Evolutionary conservation across 2,888 invertebrate genomes (phyloP), one percentile per base, ranked within the genome.

Genomic region (Apotomis turbidana): DNA sequence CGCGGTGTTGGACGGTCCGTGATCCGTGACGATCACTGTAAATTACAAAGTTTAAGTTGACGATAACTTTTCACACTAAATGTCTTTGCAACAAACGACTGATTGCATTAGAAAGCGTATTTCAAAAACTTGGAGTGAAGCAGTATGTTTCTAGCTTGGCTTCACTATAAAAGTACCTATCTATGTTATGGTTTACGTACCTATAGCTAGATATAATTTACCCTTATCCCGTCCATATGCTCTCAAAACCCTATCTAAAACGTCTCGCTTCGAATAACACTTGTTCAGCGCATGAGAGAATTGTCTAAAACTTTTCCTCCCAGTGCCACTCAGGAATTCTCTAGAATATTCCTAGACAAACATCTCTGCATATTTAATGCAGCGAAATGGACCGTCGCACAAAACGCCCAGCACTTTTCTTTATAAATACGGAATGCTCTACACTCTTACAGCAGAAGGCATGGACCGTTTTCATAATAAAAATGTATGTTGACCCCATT

Each of bases 381-480:
- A 51, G 58, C 49, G 62, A 27, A 58, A 36, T 66, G 58, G 27
- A 57, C 51, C 44, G 62, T 27, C 57, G 66, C 57, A 62, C 44
- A 62, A 71, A 71, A 58, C 44, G 71, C 51, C 61, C 13, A 60
- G 60, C 60, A 61, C 61, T 71, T 71, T 71, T 57, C 57, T 46
- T 55, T 57, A 55, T 71, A 67, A 71, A 68, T 71, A 62, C 27
- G 51, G 51, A 9, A 71, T 71, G 71, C 44, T 70, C 2, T 27
- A 2, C 27, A 27, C 27, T 27, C 27, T 36, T 38, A 12, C 41
- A 58, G 58, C 58, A 61, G 44, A 52, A 46, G 52, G 54, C 68
- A 61, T 55, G 68, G 54, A 61, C 60, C 54, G 41, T 68, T 41
- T 59, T 58, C 49, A 49, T 51, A 59, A 51, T 68, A 55, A 66